Conservation (phyloP, 2,797 vertebrate genomes). For the Tauraco hartlaubi region DNA sequence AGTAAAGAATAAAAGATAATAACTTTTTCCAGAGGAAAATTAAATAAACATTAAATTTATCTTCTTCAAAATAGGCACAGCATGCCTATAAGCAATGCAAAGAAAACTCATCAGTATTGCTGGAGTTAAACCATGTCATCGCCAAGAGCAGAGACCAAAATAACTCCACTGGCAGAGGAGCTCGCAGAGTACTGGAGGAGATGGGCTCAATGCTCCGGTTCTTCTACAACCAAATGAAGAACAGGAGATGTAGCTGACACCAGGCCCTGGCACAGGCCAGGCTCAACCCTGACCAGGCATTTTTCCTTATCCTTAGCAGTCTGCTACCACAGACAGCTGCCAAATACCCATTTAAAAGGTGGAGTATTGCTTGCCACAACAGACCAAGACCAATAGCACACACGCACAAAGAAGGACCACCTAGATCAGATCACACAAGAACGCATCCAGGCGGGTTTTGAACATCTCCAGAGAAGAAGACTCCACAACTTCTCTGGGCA, state of each 20-base stretch:
- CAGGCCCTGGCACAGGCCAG: not conserved
- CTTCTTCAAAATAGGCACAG: not conserved
- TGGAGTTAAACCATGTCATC: not conserved
- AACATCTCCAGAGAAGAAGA: too few species aligned
- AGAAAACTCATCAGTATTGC: not conserved
- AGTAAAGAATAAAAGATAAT: not conserved
- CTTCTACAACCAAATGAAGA: not conserved
- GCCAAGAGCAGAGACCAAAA: rapidly evolving
- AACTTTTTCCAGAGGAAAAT: not conserved
- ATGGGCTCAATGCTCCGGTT: not conserved
- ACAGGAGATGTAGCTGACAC: not conserved
- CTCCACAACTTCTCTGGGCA: too few species aligned
- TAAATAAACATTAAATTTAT: not conserved
- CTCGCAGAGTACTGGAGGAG: not conserved
- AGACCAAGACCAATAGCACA: not conserved
- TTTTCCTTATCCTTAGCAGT: not conserved
- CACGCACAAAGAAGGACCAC: not conserved
- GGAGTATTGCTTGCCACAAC: not conserved
- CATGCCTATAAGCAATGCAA: not conserved
- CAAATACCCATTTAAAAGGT: not conserved
- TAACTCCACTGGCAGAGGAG: not conserved
- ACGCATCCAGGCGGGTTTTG: not conserved
- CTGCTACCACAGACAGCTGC: not conserved
- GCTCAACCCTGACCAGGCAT: not conserved
- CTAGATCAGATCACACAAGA: not conserved